Evolutionary conservation across 1,140 invertebrate genomes (phyloP).

Genomic region (Sesamia nonagrioides): DNA sequence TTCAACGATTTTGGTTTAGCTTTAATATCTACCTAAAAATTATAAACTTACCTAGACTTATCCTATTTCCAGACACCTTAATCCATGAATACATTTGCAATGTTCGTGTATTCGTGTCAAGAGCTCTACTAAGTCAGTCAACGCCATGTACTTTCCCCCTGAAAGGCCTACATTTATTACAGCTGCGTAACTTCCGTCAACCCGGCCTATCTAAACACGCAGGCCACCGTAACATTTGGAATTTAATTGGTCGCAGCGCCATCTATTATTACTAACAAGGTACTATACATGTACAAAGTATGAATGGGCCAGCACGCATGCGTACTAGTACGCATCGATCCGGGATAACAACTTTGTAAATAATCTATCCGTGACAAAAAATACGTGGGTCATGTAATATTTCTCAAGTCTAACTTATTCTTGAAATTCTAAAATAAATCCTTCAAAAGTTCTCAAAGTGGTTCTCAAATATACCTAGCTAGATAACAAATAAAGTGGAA

Average conservation of each 20-base stretch:
- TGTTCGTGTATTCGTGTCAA: constrained; percentile 43
- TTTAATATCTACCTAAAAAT: background rate
- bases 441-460: constrained; percentile 20
- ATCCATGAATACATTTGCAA: constrained; percentile 16
- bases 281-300: constrained; percentile 55
- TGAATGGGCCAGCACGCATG: constrained; percentile 73
- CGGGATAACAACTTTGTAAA: constrained; percentile 66
- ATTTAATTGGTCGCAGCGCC: constrained; percentile 61
- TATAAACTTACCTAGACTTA: background rate
- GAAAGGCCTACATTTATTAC: constrained; percentile 35
- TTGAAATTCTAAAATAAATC: constrained; percentile 49
- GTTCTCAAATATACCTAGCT: background rate
- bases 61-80: background rate
- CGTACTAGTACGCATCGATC: constrained; percentile 78
- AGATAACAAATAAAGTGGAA: constrained; percentile 36
- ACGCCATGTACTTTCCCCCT: constrained; percentile 23
- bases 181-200: constrained; percentile 33
- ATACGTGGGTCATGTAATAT: constrained; percentile 15
- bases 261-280: constrained; percentile 61
- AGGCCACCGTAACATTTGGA: constrained; percentile 39
- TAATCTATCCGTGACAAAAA: constrained; percentile 70
- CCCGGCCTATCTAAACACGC: constrained; percentile 38
- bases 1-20: background rate
- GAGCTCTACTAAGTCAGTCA: constrained; percentile 31
- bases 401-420: background rate